Evolutionary conservation across 1,140 invertebrate genomes (phyloP).

Genomic region (Oedothorax gibbosus): DNA sequence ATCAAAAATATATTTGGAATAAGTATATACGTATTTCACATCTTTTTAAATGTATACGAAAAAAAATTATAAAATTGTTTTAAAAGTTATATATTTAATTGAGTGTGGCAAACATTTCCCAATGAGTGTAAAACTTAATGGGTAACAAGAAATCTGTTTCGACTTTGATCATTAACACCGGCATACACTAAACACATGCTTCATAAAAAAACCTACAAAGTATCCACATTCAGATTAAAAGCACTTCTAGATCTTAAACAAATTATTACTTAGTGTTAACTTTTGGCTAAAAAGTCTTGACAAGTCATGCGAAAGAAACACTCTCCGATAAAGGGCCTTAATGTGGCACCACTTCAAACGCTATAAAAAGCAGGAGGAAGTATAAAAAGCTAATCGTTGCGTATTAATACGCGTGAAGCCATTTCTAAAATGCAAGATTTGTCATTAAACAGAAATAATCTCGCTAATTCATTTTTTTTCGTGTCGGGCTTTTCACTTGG

Average conservation of each 20-base stretch:
- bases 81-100: too few relatives aligned
- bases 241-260: not conserved
- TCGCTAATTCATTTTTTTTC: slow-evolving; percentile 51
- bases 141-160: too few relatives aligned
- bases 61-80: too few relatives aligned
- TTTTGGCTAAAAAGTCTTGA: slow-evolving; percentile 17
- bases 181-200: too few relatives aligned
- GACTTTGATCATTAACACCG: too few relatives aligned
- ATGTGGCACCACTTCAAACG: slow-evolving; percentile 1
- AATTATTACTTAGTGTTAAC: slow-evolving; percentile 22
- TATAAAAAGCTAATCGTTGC: slow-evolving; percentile 16
- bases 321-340: not conserved
- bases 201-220: too few relatives aligned
- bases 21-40: too few relatives aligned
- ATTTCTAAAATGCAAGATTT: slow-evolving; percentile 53
- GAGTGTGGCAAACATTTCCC: too few relatives aligned
- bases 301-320: slow-evolving; percentile 36
- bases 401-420: slow-evolving; percentile 30
- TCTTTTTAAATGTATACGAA: too few relatives aligned
- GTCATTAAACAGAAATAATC: slow-evolving; percentile 55
- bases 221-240: not conserved
- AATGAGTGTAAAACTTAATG: too few relatives aligned
- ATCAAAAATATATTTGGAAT: too few relatives aligned
- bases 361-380: not conserved
- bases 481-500: slow-evolving; percentile 16